Evolutionary conservation across 2,888 invertebrate species (phyloP).

Genomic region (Diplazon laetatorius): DNA sequence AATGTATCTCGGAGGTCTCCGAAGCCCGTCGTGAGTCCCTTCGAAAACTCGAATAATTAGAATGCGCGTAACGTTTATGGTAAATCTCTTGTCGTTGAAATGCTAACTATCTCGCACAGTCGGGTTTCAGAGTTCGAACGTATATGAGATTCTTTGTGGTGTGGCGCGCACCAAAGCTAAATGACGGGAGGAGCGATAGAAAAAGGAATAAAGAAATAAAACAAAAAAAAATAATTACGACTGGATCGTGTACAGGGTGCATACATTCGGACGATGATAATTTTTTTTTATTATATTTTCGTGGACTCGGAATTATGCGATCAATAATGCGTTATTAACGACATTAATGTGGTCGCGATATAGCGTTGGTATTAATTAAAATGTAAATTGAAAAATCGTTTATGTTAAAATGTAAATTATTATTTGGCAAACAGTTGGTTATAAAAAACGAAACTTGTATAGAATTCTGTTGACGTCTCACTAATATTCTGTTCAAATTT

Average conservation of each 20-base stretch:
- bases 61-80: slow-evolving; percentile 66
- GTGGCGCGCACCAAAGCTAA: slow-evolving; percentile 46
- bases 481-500: too few relatives aligned
- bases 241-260: slow-evolving; percentile 14
- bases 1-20: slow-evolving; percentile 32
- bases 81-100: slow-evolving; percentile 65
- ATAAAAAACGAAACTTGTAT: too few relatives aligned
- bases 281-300: background rate
- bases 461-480: too few relatives aligned
- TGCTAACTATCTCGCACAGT: slow-evolving; percentile 64
- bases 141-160: slow-evolving; percentile 57
- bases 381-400: too few relatives aligned
- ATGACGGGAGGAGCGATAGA: slow-evolving; percentile 23
- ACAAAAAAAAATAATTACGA: background rate
- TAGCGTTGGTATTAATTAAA: background rate
- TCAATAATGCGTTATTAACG: slow-evolving; percentile 1
- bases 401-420: too few relatives aligned
- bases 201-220: slow-evolving; percentile 1
- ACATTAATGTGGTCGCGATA: background rate
- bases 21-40: slow-evolving; percentile 12
- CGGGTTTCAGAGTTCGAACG: slow-evolving; percentile 52
- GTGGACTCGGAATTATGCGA: background rate
- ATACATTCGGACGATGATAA: slow-evolving; percentile 10
- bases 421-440: too few relatives aligned
- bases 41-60: slow-evolving; percentile 54